phyloP scores from a whole-genome alignment of 2,888 invertebrate genomes.

The Sesamia inferens region DNA sequence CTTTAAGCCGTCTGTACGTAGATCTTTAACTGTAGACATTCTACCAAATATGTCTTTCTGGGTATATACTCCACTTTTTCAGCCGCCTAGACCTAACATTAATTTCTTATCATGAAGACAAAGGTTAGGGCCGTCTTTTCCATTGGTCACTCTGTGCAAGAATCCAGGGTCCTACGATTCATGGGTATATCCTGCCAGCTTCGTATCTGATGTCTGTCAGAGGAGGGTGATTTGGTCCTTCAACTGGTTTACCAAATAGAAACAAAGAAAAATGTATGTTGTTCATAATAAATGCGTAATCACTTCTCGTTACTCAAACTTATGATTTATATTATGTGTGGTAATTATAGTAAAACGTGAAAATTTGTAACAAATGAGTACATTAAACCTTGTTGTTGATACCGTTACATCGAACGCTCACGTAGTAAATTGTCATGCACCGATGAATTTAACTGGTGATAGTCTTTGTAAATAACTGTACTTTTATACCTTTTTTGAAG shows the following conservation, averaged over 20 bases:
- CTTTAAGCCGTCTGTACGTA: too few species aligned
- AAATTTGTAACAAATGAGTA: constrained; percentile 14
- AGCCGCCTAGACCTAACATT: neutral
- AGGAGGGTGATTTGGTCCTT: neutral
- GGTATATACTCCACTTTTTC: neutral
- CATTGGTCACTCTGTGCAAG: neutral
- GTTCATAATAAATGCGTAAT: neutral
- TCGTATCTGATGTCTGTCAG: neutral
- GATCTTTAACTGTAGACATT: too few species aligned
- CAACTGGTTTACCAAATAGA: neutral
- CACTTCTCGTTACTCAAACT: constrained; percentile 7
- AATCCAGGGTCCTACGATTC: neutral
- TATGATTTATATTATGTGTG: neutral
- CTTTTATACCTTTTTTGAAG: constrained; percentile 28
- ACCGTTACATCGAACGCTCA: constrained; percentile 38
- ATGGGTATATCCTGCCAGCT: neutral
- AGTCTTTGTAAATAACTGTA: constrained; percentile 18
- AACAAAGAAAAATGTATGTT: neutral
- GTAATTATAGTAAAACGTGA: neutral
- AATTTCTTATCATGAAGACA: neutral
- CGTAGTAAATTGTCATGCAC: constrained; percentile 48
- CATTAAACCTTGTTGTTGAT: neutral
- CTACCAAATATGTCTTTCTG: too few species aligned
- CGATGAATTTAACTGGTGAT: constrained; percentile 32
- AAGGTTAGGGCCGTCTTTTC: neutral